Evolutionary conservation across 2,888 invertebrate genomes (phyloP), one percentile per base, ranked within the genome.

Genomic region (Glaucopsyche alexis): DNA sequence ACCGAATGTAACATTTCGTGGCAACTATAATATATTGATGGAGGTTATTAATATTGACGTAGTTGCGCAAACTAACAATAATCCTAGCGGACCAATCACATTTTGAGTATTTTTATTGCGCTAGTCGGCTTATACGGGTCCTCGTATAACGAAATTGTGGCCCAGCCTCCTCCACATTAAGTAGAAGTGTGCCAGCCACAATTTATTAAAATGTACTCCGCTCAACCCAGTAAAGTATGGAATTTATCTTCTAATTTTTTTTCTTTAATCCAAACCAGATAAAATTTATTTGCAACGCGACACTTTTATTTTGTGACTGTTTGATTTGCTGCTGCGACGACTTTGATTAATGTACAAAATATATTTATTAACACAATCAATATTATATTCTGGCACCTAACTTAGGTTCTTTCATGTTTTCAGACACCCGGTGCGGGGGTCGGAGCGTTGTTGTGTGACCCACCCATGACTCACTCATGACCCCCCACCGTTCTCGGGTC

Each of bases 71-170:
- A 69, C 69, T 69, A 69, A 69, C 69, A 69, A 69, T 69, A 69
- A 69, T 69, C 69, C 69, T 16, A 29, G 11, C 49, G 47, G 69
- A 49, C 47, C 69, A 69, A 69, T 69, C 69, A 69, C 69, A 49
- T 69, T 69, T 69, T 49, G 45, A 69, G 69, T 69, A 69, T 69
- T 69, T 69, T 69, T 69, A 69, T 69, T 69, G 69, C 69, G 19
- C 29, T 47, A 69, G 69, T 47, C 69, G 69, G 69, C 69, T 69
- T 69, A 69, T 29, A 49, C 49, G 69, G 69, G 69, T 69, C 47
- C 29, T 47, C 16, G 47, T 49, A 69, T 69, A 69, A 47, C 69
- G 69, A 69, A 69, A 69, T 45, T 47, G 66, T 45, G 14, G 47
- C 67, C 47, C 67, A 45, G 40, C 42, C 67, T 16, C 47, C 49